Evolutionary conservation across 2,888 invertebrate genomes (phyloP).

Genomic region (Hirtodrosophila confusa): DNA sequence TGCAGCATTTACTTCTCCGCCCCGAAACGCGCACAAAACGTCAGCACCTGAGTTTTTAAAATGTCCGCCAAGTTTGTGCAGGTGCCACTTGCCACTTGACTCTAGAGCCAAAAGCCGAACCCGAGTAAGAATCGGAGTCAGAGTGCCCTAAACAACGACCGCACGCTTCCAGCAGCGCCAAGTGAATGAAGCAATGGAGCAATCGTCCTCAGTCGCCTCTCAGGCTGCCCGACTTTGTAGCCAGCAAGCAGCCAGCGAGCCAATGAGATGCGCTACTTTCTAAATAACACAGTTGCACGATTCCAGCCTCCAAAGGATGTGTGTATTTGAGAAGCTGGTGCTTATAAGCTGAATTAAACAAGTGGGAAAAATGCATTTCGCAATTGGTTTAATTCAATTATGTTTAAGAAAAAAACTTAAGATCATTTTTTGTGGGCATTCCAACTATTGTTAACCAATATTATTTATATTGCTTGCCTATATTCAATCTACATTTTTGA

Average conservation of each 20-base stretch:
- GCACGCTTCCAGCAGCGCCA: conserved; percentile 76
- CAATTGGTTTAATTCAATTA: no score
- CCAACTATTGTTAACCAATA: no score
- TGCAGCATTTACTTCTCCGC: conserved; percentile 48
- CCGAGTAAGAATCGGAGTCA: conserved; percentile 44
- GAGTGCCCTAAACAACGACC: conserved; percentile 74
- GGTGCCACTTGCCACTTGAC: conserved; percentile 62
- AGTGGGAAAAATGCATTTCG: no score
- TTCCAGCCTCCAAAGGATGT: no score
- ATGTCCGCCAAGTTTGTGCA: conserved; percentile 45
- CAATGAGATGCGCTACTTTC: conserved; percentile 50
- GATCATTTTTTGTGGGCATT: no score
- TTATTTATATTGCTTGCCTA: no score
- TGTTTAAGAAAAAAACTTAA: no score
- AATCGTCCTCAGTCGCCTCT: conserved; percentile 65
- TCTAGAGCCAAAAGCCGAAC: conserved; percentile 55
- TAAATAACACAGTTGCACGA: neutral
- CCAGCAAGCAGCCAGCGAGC: conserved; percentile 41
- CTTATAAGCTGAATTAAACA: no score
- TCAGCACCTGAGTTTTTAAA: conserved; percentile 42
- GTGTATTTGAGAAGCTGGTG: no score
- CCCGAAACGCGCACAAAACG: conserved; percentile 26
- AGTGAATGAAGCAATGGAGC: conserved; percentile 73
- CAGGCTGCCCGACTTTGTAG: conserved; percentile 55
- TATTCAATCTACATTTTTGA: no score